Conservation (phyloP, 23 tunicate species). For the Trididemnum nubilum region DNA sequence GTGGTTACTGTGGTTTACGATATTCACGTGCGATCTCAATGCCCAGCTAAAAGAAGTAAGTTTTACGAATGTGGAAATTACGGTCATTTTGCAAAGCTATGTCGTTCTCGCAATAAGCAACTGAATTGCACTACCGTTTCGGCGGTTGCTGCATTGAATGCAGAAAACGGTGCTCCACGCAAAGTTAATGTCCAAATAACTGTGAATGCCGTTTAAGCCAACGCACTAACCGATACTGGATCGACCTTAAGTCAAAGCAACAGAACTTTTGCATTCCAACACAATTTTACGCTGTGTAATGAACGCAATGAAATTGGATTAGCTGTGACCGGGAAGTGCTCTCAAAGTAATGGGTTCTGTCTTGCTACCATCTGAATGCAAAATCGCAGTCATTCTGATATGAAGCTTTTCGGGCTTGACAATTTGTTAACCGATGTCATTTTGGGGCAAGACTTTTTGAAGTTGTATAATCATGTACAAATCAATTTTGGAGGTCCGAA, state of each 20-base stretch:
- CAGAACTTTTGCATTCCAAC: background rate
- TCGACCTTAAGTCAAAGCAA: background rate
- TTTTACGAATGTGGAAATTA: background rate
- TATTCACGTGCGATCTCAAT: background rate
- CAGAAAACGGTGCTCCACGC: background rate
- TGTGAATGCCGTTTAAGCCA: background rate
- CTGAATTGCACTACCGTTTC: background rate
- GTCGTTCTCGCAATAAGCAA: background rate
- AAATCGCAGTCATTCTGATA: background rate
- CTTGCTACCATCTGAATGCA: background rate
- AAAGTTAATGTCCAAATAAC: background rate
- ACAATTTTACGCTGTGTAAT: background rate
- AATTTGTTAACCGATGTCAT: background rate
- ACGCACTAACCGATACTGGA: background rate
- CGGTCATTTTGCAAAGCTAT: background rate
- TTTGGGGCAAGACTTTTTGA: background rate
- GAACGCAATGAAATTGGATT: background rate
- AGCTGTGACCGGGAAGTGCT: background rate
- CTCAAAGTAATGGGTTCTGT: background rate
- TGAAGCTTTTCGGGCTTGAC: background rate
- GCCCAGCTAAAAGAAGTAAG: background rate
- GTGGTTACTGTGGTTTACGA: background rate
- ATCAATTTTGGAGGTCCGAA: background rate
- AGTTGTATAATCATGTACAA: background rate
- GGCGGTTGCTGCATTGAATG: background rate